Conservation (phyloP, 2,797 vertebrate genomes). For the Thripadectes ignobilis region DNA sequence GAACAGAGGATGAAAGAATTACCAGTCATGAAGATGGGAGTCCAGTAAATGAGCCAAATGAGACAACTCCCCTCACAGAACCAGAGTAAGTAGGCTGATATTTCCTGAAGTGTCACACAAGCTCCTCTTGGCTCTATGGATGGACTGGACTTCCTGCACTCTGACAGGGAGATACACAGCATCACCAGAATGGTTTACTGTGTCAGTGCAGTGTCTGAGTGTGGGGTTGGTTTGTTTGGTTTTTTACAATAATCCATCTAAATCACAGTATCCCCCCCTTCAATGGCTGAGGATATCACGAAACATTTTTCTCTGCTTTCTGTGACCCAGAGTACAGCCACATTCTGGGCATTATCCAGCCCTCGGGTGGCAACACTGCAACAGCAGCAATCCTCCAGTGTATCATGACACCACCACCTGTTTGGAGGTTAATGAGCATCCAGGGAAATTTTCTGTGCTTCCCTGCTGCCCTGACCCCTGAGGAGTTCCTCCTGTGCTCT, state of each 20-base stretch:
- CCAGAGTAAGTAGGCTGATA: slow-evolving; percentile 80
- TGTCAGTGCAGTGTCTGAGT: fast-evolving
- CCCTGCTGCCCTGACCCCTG: not conserved
- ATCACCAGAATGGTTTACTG: not conserved
- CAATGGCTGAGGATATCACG: not conserved
- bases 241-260: not conserved
- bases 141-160: not conserved
- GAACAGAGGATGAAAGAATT: slow-evolving; percentile 85
- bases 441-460: not conserved
- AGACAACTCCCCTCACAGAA: slow-evolving; percentile 88
- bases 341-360: not conserved
- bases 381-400: fast-evolving
- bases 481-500: not conserved
- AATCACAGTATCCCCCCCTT: fast-evolving
- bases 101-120: not conserved
- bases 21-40: slow-evolving; percentile 85
- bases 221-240: too few species aligned
- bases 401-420: not conserved
- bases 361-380: fast-evolving
- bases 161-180: not conserved
- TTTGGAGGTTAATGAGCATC: not conserved
- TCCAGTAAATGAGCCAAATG: slow-evolving; percentile 86
- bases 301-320: not conserved
- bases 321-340: not conserved
- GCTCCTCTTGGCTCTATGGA: not conserved